Conservation (phyloP, 2,797 vertebrate species). For the Rhinoraja longicauda region DNA sequence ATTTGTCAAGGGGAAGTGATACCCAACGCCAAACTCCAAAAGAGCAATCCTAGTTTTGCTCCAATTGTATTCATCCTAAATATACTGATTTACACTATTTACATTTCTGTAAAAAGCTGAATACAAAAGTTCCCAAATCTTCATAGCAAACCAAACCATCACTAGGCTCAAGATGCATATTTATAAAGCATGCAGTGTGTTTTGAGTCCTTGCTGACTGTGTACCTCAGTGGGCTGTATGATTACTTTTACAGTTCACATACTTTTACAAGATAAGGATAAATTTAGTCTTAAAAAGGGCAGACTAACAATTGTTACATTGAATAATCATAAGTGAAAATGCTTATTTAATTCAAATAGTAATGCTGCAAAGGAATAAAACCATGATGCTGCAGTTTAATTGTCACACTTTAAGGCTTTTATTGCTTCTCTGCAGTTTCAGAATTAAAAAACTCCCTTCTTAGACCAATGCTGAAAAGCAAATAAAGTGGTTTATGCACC, state of each 20-base stretch:
- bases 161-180: neutral
- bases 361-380: neutral
- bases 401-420: neutral
- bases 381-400: neutral
- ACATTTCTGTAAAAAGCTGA: neutral
- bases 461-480: neutral
- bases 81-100: neutral
- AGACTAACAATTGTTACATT: neutral
- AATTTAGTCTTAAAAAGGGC: neutral
- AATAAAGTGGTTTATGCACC: neutral
- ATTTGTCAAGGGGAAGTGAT: constrained; percentile 12
- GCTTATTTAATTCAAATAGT: neutral
- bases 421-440: neutral
- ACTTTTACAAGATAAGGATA: neutral
- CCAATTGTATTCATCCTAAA: neutral
- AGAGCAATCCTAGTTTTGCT: neutral
- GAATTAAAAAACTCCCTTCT: no score
- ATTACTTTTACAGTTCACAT: neutral
- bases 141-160: neutral
- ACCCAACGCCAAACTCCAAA: neutral
- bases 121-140: neutral
- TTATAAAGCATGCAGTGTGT: neutral
- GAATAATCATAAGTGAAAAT: neutral
- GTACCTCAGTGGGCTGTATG: neutral
- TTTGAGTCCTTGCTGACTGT: neutral